Percentiles rank a stretch among this genome's conserved stretches.
Conservation (phyloP, 2,888 invertebrate species). For the Prostheceraeus crozeri region DNA sequence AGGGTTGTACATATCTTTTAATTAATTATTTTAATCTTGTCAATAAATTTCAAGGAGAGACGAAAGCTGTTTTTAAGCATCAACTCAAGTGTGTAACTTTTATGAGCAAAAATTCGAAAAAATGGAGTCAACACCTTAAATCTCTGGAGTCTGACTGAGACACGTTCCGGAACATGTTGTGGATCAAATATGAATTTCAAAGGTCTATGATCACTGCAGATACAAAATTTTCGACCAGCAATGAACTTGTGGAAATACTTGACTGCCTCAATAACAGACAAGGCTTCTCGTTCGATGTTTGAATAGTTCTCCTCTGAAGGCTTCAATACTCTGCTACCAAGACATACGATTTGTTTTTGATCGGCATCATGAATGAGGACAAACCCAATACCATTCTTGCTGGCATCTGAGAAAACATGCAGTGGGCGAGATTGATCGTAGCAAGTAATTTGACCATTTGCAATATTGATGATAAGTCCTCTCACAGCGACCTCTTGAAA, state of each 20-base stretch:
- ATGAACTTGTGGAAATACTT: background rate
- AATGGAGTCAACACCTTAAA: no score
- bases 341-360: background rate
- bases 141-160: no score
- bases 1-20: no score
- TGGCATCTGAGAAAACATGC: conserved; percentile 3
- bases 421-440: conserved; percentile 13
- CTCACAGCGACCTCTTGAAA: background rate
- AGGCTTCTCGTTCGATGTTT: conserved; percentile 15
- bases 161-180: no score
- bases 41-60: no score
- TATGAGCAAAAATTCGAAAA: no score
- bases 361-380: conserved; percentile 4
- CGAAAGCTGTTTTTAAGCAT: no score
- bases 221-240: no score
- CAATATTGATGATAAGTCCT: conserved; percentile 14
- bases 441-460: conserved; percentile 39
- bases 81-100: no score
- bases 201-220: no score
- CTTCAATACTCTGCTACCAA: conserved; percentile 7
- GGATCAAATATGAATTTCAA: no score
- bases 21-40: no score
- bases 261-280: background rate
- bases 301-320: conserved; percentile 7
- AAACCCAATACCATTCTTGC: background rate